phyloP scores from a whole-genome alignment of 2,113 vertebrate genomes.

The Polypterus senegalus region DNA sequence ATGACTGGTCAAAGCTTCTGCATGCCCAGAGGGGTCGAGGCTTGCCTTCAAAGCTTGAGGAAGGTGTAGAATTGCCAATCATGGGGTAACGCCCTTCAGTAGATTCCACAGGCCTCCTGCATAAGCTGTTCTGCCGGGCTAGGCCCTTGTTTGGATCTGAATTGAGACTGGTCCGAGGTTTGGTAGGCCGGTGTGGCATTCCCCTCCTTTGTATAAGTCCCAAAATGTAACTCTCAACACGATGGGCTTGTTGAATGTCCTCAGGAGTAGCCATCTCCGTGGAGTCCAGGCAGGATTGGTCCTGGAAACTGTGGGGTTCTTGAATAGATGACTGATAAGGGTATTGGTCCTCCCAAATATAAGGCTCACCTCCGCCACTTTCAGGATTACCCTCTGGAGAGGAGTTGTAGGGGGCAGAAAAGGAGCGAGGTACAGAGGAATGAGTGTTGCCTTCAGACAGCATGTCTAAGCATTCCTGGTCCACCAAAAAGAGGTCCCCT shows the following conservation, averaged over 20 bases:
- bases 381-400: constrained; percentile 49
- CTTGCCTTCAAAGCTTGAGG: constrained; percentile 32
- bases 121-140: constrained; percentile 51
- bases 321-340: constrained; percentile 18
- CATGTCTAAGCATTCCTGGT: constrained; percentile 23
- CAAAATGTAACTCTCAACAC: constrained; percentile 64
- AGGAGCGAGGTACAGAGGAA: constrained; percentile 55
- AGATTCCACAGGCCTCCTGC: constrained; percentile 40
- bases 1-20: constrained; percentile 24
- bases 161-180: constrained; percentile 53
- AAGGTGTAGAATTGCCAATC: constrained; percentile 21
- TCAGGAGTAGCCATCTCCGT: constrained; percentile 34
- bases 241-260: constrained; percentile 40
- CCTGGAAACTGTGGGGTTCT: neutral
- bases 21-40: constrained; percentile 21
- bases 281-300: constrained; percentile 10
- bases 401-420: constrained; percentile 59
- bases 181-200: constrained; percentile 41
- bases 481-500: constrained; percentile 21
- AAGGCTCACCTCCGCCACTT: constrained; percentile 18
- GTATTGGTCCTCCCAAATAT: constrained; percentile 35
- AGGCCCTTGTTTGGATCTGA: constrained; percentile 34
- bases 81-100: constrained; percentile 25
- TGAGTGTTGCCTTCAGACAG: constrained; percentile 25
- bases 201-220: constrained; percentile 57